Conservation (phyloP, 1,140 invertebrate species). For the Drosophila bifasciata region DNA sequence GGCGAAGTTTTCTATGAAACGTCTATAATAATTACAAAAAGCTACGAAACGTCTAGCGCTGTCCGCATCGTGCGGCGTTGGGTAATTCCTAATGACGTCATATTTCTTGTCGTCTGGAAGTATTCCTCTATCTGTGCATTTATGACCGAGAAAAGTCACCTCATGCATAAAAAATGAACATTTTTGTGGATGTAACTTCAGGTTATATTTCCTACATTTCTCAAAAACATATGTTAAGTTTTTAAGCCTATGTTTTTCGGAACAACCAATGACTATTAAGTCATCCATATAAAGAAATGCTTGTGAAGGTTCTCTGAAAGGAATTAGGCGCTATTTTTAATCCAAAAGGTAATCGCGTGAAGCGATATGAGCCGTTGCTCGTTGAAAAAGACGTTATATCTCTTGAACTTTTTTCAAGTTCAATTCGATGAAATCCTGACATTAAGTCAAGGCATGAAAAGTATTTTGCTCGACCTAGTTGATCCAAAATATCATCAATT, state of each 20-base stretch:
- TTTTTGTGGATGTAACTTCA: slow-evolving; percentile 16
- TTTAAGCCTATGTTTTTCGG: slow-evolving; percentile 13
- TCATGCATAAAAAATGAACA: slow-evolving; percentile 15
- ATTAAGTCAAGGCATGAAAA: too few relatives aligned
- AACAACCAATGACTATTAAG: slow-evolving; percentile 18
- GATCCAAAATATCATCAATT: too few relatives aligned
- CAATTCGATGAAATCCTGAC: too few relatives aligned
- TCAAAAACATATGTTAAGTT: slow-evolving; percentile 24
- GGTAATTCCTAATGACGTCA: slow-evolving; percentile 17
- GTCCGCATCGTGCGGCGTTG: background rate
- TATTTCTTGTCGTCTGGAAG: slow-evolving; percentile 17
- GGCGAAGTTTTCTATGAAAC: slow-evolving; percentile 4
- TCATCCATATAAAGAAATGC: slow-evolving; percentile 31
- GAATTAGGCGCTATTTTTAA: slow-evolving; percentile 6
- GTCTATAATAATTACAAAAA: background rate
- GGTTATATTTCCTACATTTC: slow-evolving; percentile 13
- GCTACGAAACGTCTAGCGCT: slow-evolving; percentile 9
- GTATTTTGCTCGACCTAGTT: too few relatives aligned
- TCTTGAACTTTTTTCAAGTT: too few relatives aligned
- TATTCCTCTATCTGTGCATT: slow-evolving; percentile 18
- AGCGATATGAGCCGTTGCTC: slow-evolving; percentile 2
- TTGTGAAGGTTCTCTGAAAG: slow-evolving; percentile 20
- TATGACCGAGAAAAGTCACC: slow-evolving; percentile 5
- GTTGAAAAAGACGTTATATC: slow-evolving; percentile 3
- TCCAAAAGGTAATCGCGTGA: background rate